Evolutionary conservation across 2,113 vertebrate genomes (phyloP), one percentile per base, ranked within the genome.

Genomic region (Nymphicus hollandicus): DNA sequence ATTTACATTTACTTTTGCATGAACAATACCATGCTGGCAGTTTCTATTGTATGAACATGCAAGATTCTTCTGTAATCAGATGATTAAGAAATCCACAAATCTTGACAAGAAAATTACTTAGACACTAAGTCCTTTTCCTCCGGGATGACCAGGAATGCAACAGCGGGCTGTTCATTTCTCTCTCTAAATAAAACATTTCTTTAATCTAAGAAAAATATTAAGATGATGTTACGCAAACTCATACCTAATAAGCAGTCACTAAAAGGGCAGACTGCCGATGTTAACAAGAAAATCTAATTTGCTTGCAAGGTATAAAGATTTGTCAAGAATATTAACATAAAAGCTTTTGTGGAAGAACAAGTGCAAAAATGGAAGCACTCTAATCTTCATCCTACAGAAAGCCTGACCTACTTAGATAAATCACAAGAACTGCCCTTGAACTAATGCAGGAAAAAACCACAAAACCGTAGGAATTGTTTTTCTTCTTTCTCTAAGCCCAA

Each of bases 241-340:
- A 14, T 43, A 86, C 79, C 92, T 93, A 82, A 5, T 96, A 94
- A 97, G 83, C 37, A 96, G 94, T 92, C 91, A 73, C 96, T 77
- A 35, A 55, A 95, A 93, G 85, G 94, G 73, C 93, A 95, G 89
- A 74, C 80, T 76, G 73, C 78, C 91, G 84, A 85, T 4, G 74
- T 68, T 97, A 96, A 97, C 97, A 98, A 97, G 97, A 96, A 98
- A 99, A 98, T 99, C 96, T 98, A 98, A 99, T 99, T 98, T 98
- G 95, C 97, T 97, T 97, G 80, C 93, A 85, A 95, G 73, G 93
- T 93, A 97, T 91, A 96, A 97, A 97, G 96, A 96, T 93, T 97
- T 95, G 88, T 78, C 93, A 98, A 98, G 97, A 98, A 97, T 96
- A 97, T 97, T 98, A 98, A 97, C 93, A 91, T 71, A 81, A 96